Evolutionary conservation across 2,888 invertebrate genomes (phyloP), one percentile per base, ranked within the genome.

Genomic region (Ophion slaviceki): DNA sequence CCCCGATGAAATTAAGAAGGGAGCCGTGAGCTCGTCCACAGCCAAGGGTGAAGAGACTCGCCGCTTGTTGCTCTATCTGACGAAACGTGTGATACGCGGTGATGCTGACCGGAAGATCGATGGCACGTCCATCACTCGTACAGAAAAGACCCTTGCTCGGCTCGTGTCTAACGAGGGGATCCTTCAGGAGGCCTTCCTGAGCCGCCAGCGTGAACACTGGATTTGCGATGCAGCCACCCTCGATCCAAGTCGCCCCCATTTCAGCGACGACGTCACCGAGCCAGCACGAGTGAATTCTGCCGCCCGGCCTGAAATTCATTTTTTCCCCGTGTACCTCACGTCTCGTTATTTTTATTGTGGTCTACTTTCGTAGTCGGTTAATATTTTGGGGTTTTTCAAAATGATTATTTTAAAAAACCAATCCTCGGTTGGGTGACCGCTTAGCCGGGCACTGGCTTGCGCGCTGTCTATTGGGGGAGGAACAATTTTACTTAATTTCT

Each of bases 221-320:
- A 92, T 97, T 96, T 6, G 96, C 96, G 57, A 96, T 94, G 90
- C 96, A 96, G 68, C 96, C 96, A 45, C 97, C 96, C 88, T 95
- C 95, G 87, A 97, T 96, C 95, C 96, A 96, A 88, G 96, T 96
- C 0, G 97, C 96, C 1, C 97, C 97, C 95, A 97, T 95, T 93
- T 97, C 97, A 45, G 97, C 97, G 24, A 96, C 96, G 0, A 96
- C 95, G 90, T 97, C 97, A 66, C 97, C 97, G 74, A 97, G 94
- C 96, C 96, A 96, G 92, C 97, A 96, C 0, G 97, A 97, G 92
- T 97, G 97, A 66, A 97, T 96, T 86, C 97, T 95, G 77, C 97
- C 97, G 47, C 97, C 97, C 85, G 96, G 97, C 89, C 97, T 97
- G 93, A 53, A 53, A 53, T 53, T 53, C 3, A 53, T 17, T 53